Evolutionary conservation across 2,113 vertebrate species (phyloP), one percentile per base, ranked within the genome.

Genomic region (Condylura cristata): DNA sequence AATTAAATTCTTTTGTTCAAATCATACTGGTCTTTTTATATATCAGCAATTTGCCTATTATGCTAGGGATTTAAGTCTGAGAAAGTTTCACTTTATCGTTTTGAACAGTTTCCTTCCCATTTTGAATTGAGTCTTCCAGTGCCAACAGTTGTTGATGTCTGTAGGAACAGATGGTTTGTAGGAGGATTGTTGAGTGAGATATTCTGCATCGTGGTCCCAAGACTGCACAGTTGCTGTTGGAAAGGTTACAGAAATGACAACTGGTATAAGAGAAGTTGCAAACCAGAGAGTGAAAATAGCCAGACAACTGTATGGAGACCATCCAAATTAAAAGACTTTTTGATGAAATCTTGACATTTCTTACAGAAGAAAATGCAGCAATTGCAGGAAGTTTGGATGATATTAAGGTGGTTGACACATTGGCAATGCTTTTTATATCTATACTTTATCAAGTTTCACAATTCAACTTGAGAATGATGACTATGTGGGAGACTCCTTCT

Each of bases 201-300:
- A 91, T 63, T 93, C 96, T 88, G 30, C 89, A 90, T 93, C 89
- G 30, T 91, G 90, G 86, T 95, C 96, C 95, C 93, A 93, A 81
- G 93, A 91, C 95, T 90, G 91, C 95, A 96, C 96, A 94, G 96
- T 97, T 97, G 95, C 96, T 95, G 89, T 97, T 97, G 96, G 96
- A 96, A 97, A 96, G 93, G 89, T 95, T 96, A 94, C 94, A 97
- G 93, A 96, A 96, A 96, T 93, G 96, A 97, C 97, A 97, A 97
- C 96, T 96, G 83, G 95, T 89, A 79, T 76, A 93, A 71, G 61
- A 93, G 93, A 96, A 97, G 83, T 95, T 94, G 84, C 86, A 96
- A 97, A 97, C 93, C 68, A 89, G 95, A 83, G 65, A 93, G 86
- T 81, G 95, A 95, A 96, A 93, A 95, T 87, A 97, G 91, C 91